phyloP scores from a whole-genome alignment of 2,888 invertebrate genomes.

The Monopis laevigella region DNA sequence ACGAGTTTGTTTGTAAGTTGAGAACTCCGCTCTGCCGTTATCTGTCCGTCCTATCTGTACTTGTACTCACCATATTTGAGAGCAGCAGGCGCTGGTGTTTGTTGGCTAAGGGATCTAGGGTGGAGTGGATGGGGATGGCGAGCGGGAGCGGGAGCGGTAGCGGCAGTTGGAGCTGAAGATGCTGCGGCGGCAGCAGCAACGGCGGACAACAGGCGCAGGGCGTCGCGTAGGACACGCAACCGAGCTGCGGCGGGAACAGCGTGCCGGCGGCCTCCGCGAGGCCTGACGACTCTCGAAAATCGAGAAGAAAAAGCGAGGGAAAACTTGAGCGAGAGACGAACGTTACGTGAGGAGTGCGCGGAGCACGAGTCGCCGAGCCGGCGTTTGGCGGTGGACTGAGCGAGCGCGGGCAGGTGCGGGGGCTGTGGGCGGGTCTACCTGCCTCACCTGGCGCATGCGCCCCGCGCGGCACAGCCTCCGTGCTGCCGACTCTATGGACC shows the following conservation, averaged over 20 bases:
- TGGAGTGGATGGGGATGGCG: constrained; percentile 56
- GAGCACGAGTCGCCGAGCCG: constrained; percentile 61
- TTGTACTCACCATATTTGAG: constrained; percentile 61
- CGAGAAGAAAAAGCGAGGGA: constrained; percentile 57
- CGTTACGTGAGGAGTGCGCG: too few species aligned
- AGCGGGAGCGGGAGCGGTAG: constrained; percentile 58
- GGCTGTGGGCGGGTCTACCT: constrained; percentile 63
- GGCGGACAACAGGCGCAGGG: constrained; percentile 58
- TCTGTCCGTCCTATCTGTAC: not conserved
- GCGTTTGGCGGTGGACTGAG: constrained; percentile 52
- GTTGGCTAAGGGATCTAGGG: constrained; percentile 57
- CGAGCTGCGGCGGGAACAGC: constrained; percentile 67
- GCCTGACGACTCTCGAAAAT: constrained; percentile 50
- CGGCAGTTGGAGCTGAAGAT: constrained; percentile 51
- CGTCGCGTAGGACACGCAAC: constrained; percentile 65
- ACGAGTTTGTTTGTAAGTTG: not conserved
- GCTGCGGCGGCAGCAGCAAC: constrained; percentile 54
- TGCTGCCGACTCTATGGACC: not conserved
- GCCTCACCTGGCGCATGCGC: constrained; percentile 65
- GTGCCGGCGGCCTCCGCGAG: constrained; percentile 66
- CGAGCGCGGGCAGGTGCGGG: constrained; percentile 47
- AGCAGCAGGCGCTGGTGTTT: constrained; percentile 64
- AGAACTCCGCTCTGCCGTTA: not conserved
- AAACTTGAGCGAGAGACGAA: constrained; percentile 61
- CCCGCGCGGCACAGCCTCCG: constrained; percentile 37